These are phyloP conservation scores for Caenorhabditis virilis DNA, from an alignment of 2,888 invertebrate species.

Conservation along the genomic window DNA sequence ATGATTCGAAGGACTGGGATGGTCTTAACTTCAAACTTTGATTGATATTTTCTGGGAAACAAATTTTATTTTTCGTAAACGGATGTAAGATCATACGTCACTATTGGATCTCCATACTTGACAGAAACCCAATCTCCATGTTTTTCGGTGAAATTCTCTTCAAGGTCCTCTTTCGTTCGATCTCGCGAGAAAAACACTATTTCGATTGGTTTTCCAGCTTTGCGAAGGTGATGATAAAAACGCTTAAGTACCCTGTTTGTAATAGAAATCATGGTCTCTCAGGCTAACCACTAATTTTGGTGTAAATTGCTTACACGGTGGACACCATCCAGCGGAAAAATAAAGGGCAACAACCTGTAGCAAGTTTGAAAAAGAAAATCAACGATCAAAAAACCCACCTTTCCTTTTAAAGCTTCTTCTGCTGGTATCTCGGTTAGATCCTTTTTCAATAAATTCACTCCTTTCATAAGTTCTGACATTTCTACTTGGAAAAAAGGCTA, in stretches of 20 bases:
- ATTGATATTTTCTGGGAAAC: conserved; percentile 36
- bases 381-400: conserved; percentile 38
- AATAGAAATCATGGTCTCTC: background rate
- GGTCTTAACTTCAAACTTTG: conserved; percentile 60
- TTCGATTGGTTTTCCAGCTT: conserved; percentile 61
- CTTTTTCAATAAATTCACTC: conserved; percentile 47
- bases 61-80: background rate
- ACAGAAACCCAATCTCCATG: conserved; percentile 63
- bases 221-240: conserved; percentile 60
- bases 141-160: conserved; percentile 65
- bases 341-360: conserved; percentile 70
- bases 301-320: conserved; percentile 66
- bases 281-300: conserved; percentile 59
- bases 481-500: background rate
- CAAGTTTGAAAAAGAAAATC: background rate
- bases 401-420: conserved; percentile 63
- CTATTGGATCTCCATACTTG: conserved; percentile 57
- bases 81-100: conserved; percentile 43
- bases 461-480: conserved; percentile 58
- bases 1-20: conserved; percentile 71
- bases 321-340: conserved; percentile 73
- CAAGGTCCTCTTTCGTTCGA: conserved; percentile 57
- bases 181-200: conserved; percentile 66
- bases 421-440: conserved; percentile 56
- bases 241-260: conserved; percentile 30